Evolutionary conservation across 2,113 vertebrate genomes (phyloP).

Genomic region (Nesospiza acunhae): DNA sequence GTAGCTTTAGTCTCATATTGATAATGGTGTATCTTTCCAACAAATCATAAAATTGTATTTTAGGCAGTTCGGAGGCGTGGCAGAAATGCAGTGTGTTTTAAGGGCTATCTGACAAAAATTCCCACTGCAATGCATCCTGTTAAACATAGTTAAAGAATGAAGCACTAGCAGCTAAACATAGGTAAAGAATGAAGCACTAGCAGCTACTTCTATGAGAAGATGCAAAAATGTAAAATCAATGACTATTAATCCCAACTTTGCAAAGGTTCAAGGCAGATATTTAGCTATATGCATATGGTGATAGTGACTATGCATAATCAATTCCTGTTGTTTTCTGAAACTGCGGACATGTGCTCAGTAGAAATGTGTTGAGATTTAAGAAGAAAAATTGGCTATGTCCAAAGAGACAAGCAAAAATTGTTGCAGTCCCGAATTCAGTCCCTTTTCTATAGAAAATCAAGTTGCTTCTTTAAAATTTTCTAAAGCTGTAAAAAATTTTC

Average conservation of each 20-base stretch:
- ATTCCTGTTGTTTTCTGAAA: neutral
- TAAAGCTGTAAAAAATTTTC: neutral
- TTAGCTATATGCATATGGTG: neutral
- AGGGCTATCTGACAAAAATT: neutral
- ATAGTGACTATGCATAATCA: neutral
- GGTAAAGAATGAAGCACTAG: neutral
- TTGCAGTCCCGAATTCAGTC: neutral
- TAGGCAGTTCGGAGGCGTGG: neutral
- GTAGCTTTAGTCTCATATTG: neutral
- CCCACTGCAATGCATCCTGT: neutral
- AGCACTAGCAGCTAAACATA: neutral
- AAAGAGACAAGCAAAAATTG: neutral
- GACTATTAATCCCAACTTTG: neutral
- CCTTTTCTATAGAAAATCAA: neutral
- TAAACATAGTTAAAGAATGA: neutral
- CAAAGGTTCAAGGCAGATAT: neutral
- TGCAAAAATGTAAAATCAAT: neutral
- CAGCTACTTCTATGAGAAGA: neutral
- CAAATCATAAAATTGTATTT: neutral
- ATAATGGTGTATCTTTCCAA: neutral
- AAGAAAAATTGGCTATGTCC: neutral
- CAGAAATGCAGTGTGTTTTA: neutral
- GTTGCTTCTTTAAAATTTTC: neutral
- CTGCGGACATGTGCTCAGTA: neutral
- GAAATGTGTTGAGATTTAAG: neutral